phyloP scores from a whole-genome alignment of 2,113 vertebrate genomes.

The Oryzias melastigma region DNA sequence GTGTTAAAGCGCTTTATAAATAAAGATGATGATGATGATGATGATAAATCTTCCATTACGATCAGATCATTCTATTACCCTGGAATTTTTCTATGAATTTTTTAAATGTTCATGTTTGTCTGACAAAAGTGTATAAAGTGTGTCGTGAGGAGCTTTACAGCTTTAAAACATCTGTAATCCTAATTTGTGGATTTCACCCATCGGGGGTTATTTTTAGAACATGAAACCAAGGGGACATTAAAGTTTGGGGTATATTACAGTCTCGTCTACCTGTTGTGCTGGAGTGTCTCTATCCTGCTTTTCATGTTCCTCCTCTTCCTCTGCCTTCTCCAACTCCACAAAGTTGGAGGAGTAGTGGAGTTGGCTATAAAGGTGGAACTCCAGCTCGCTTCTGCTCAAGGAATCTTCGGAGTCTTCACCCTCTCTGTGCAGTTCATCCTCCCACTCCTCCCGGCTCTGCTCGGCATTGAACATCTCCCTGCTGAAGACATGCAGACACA shows the following conservation, averaged over 20 bases:
- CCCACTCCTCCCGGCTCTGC: conserved; percentile 79
- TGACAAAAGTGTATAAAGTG: too few species aligned
- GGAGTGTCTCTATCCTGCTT: conserved; percentile 8
- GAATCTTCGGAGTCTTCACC: conserved; percentile 83
- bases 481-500: background rate
- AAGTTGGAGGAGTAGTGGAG: conserved; percentile 87
- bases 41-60: too few species aligned
- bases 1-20: too few species aligned
- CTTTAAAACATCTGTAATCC: too few species aligned
- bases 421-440: conserved; percentile 87
- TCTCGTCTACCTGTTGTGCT: conserved; percentile 46
- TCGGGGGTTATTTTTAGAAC: too few species aligned
- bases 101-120: too few species aligned
- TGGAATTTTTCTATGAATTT: too few species aligned
- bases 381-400: conserved; percentile 89
- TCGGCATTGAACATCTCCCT: conserved; percentile 81
- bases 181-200: too few species aligned
- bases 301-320: conserved; percentile 5
- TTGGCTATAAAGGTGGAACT: conserved; percentile 95
- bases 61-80: too few species aligned
- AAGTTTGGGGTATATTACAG: background rate
- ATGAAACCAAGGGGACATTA: too few species aligned
- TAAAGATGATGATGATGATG: too few species aligned
- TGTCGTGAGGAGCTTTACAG: too few species aligned
- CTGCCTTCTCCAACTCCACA: conserved; percentile 58